Conservation (phyloP, 2,888 invertebrate species). For the Plagiodera versicolora region DNA sequence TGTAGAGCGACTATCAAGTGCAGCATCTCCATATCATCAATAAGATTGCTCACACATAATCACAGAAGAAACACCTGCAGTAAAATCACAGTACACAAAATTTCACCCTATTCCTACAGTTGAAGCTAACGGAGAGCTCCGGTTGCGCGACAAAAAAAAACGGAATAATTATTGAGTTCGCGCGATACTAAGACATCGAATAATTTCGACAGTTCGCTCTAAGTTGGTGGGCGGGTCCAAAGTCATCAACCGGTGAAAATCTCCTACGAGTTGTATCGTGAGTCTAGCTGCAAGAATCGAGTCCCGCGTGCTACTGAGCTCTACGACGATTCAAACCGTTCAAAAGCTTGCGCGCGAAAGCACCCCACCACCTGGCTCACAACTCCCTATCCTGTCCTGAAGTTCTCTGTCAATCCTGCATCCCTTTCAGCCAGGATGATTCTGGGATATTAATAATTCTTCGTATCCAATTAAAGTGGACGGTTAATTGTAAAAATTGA, state of each 20-base stretch:
- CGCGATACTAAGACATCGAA: neutral
- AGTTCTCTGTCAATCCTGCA: slow-evolving; percentile 32
- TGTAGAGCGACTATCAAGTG: slow-evolving; percentile 4
- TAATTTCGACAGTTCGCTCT: slow-evolving; percentile 17
- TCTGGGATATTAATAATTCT: slow-evolving; percentile 24
- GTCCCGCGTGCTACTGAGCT: slow-evolving; percentile 49
- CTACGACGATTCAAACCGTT: slow-evolving; percentile 39
- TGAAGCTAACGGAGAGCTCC: neutral
- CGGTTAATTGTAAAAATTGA: slow-evolving; percentile 4
- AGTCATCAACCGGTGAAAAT: slow-evolving; percentile 35
- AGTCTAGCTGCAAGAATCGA: slow-evolving; percentile 32
- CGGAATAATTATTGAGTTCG: neutral
- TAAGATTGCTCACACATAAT: slow-evolving; percentile 24
- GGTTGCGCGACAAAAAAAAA: slow-evolving; percentile 17
- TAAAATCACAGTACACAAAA: slow-evolving; percentile 19
- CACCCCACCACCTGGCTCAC: slow-evolving; percentile 37
- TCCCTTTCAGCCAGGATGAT: slow-evolving; percentile 26
- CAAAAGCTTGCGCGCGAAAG: slow-evolving; percentile 46
- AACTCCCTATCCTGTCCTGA: slow-evolving; percentile 29
- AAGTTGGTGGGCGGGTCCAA: slow-evolving; percentile 44
- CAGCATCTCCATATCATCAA: slow-evolving; percentile 12
- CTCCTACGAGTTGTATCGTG: slow-evolving; percentile 25
- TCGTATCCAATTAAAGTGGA: slow-evolving; percentile 14
- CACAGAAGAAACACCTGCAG: slow-evolving; percentile 15
- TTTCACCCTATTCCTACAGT: slow-evolving; percentile 2